Evolutionary conservation across 2,797 vertebrate species (phyloP).

Genomic region (Cichlasoma orientale): DNA sequence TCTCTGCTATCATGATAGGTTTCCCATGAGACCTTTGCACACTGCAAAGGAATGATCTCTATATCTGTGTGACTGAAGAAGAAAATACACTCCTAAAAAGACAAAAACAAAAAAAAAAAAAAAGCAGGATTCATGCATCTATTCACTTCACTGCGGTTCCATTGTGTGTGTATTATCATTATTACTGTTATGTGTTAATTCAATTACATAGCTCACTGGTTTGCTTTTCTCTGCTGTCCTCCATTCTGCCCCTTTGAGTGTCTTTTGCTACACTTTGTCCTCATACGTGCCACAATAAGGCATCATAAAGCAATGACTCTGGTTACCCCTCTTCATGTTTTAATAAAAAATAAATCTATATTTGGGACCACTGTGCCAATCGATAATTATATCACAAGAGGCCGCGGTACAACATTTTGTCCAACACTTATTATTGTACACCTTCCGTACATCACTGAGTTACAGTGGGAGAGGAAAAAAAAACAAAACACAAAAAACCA

Average conservation of each 20-base stretch:
- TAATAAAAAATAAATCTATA: background rate
- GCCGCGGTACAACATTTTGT: too few relatives aligned
- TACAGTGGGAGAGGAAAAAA: background rate
- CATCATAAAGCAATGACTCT: background rate
- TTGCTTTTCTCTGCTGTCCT: background rate
- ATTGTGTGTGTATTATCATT: constrained; percentile 8
- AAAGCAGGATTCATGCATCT: background rate
- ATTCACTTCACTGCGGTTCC: background rate
- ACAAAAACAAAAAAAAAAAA: background rate
- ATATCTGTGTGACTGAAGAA: background rate
- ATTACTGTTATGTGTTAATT: background rate
- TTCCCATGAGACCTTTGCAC: background rate
- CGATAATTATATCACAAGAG: too few relatives aligned
- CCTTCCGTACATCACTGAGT: too few relatives aligned
- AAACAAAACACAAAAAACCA: fast-evolving
- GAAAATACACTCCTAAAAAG: background rate
- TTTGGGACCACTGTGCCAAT: background rate
- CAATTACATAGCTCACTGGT: background rate
- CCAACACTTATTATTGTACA: too few relatives aligned
- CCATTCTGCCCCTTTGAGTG: background rate
- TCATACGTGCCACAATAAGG: background rate
- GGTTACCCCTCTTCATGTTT: background rate
- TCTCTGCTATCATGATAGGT: background rate
- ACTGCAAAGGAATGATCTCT: background rate
- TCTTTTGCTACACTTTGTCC: background rate